A percentile compares a stretch with the other conserved stretches of the same genome.
Conservation (phyloP, 2,888 invertebrate genomes). For the Oligia strigilis region DNA sequence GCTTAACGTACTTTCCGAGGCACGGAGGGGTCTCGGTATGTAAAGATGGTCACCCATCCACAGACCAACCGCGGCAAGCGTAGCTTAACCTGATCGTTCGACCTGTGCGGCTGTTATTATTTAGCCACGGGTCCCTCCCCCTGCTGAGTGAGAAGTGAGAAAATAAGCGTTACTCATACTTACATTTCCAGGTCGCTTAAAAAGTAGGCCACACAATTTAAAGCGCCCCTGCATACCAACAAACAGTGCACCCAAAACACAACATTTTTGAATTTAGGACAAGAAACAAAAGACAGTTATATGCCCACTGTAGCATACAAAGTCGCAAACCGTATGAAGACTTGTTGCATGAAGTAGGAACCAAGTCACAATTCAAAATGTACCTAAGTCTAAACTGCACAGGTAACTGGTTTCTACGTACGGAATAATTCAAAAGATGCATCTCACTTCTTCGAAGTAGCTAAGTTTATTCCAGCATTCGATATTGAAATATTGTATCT, state of each 20-base stretch:
- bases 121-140: too few relatives aligned
- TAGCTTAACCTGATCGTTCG: too few relatives aligned
- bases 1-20: too few relatives aligned
- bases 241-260: conserved; percentile 10
- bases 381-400: conserved; percentile 33
- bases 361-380: conserved; percentile 40
- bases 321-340: conserved; percentile 40
- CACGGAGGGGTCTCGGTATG: too few relatives aligned
- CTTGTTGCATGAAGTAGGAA: conserved; percentile 59
- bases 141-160: background rate
- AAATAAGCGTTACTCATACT: conserved; percentile 33
- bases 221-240: background rate
- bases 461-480: conserved; percentile 52
- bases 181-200: conserved; percentile 19
- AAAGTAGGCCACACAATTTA: conserved; percentile 38
- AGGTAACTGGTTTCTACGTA: conserved; percentile 46
- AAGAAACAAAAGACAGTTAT: conserved; percentile 42
- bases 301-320: conserved; percentile 45
- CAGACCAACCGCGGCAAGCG: too few relatives aligned
- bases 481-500: conserved; percentile 61
- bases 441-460: conserved; percentile 33
- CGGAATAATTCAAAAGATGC: conserved; percentile 60
- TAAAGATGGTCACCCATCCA: too few relatives aligned
- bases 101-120: too few relatives aligned
- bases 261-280: conserved; percentile 43